Base-by-base conservation (phyloP, 2,797 vertebrate genomes). In the Tenualosa ilisha region DNA sequence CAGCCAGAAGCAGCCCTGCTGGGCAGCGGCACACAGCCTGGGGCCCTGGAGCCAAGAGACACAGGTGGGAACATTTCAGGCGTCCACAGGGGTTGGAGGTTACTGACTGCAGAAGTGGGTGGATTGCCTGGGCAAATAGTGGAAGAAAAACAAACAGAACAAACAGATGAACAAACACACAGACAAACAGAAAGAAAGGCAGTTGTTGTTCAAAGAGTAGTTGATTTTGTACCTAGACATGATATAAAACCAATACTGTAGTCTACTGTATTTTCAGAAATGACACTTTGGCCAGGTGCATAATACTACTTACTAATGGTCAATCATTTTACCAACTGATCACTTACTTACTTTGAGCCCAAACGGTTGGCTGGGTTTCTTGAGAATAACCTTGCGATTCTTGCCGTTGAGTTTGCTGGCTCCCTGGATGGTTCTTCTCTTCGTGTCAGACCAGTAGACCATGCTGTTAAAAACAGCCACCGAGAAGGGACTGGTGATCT, bases 361-460 rank as follows among this genome's bases (percentile, higher is more conserved):
- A 0, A 97, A 97, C 0, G 98, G 97, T 86, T 97, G 97, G 6
- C 96, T 96, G 0, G 94, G 96, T 88, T 95, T 94, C 90, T 98
- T 99, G 15, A 98, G 91, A 31, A 99, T 91, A 63, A 97, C 92
- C 0, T 92, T 94, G 59, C 95, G 94, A 88, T 96, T 94, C 93
- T 98, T 99, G 85, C 97, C 97, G 0, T 94, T 97, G 86, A 82
- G 89, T 90, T 98, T 98, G 89, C 96, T 91, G 40, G 96, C 94
- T 0, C 91, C 96, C 86, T 97, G 97, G 84, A 98, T 92, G 0
- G 96, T 95, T 92, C 95, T 93, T 0, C 94, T 93, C 89, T 96
- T 96, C 0, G 93, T 95, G 88, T 99, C 97, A 0, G 97, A 97
- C 98, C 98, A 99, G 92, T 96, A 97, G 83, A 98, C 85, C 87